Evolutionary conservation across 2,797 vertebrate genomes (phyloP), one percentile per base, ranked within the genome.

Genomic region (Catharus ustulatus): DNA sequence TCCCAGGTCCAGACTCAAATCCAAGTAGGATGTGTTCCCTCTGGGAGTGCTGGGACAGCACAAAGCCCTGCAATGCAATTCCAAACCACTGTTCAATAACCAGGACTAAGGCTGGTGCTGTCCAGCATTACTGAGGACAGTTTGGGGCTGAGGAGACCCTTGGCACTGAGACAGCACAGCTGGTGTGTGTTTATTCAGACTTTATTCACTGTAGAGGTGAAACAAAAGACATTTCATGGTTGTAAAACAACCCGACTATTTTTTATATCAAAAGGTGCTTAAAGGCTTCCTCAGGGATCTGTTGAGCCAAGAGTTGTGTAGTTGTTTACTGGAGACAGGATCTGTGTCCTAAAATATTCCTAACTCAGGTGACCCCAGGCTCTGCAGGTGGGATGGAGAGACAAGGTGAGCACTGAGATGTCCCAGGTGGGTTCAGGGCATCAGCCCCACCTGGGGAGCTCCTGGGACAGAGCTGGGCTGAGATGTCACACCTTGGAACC

Each of bases 241-340:
- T 78, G 48, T 32, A 30, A 63, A 59, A 51, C 61, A 75, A 63
- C 19, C 3, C 8, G 34, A 52, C 15, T 8, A 14, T 26, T 64
- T 87, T 68, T 64, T 42, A 21, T 19, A 27, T 14, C 12, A 45
- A 71, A 36, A 8, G 38, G 18, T 87, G 38, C 40, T 93, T 71
- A 59, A 48, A 82, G 24, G 30, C 48, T 86, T 72, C 63, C 82
- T 95, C 69, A 83, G 94, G 89, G 90, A 77, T 78, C 34, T 2
- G 0, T 15, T 27, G 49, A 93, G 87, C 68, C 72, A 80, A 80
- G 12, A 87, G 23, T 36, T 58, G 7, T 15, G 7, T 13, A 24
- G n/a, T 9, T 75, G 24, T 40, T 38, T 22, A 52, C 19, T 19
- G 23, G 71, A 58, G 34, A 63, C 6, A 19, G 19, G 42, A 40